Conservation (phyloP, 1,140 invertebrate species). For the Spodoptera frugiperda region DNA sequence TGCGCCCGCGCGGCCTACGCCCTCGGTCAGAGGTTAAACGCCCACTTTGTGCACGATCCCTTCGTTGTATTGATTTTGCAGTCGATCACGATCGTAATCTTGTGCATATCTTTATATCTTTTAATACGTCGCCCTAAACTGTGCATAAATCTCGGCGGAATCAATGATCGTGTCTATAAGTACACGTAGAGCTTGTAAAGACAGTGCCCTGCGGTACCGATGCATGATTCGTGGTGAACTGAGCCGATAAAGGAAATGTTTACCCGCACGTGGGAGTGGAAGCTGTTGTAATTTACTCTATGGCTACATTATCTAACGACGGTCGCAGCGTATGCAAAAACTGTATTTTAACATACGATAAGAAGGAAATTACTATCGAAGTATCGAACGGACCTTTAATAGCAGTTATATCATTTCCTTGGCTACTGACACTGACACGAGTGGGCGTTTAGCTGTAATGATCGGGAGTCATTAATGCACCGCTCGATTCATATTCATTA, state of each 20-base stretch:
- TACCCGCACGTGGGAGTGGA: constrained; percentile 59
- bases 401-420: constrained; percentile 55
- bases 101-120: constrained; percentile 63
- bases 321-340: constrained; percentile 58
- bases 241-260: constrained; percentile 55
- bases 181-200: constrained; percentile 53
- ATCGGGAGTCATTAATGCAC: constrained; percentile 24
- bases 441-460: constrained; percentile 50
- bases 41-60: constrained; percentile 82
- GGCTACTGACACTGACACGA: constrained; percentile 31
- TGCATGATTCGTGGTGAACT: constrained; percentile 59
- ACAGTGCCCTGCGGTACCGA: constrained; percentile 56
- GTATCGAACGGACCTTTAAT: constrained; percentile 52
- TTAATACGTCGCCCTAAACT: constrained; percentile 28
- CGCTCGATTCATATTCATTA: constrained; percentile 52
- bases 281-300: constrained; percentile 69
- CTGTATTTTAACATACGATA: constrained; percentile 58
- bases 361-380: constrained; percentile 48
- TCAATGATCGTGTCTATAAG: constrained; percentile 60
- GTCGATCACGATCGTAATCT: constrained; percentile 70
- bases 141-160: constrained; percentile 56
- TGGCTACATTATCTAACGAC: constrained; percentile 71
- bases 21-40: constrained; percentile 81
- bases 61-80: constrained; percentile 81
- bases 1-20: constrained; percentile 72